A percentile compares a stretch with the other conserved stretches of the same genome.
phyloP scores from a whole-genome alignment of 1,140 invertebrate genomes.

The Eumeta japonica region DNA sequence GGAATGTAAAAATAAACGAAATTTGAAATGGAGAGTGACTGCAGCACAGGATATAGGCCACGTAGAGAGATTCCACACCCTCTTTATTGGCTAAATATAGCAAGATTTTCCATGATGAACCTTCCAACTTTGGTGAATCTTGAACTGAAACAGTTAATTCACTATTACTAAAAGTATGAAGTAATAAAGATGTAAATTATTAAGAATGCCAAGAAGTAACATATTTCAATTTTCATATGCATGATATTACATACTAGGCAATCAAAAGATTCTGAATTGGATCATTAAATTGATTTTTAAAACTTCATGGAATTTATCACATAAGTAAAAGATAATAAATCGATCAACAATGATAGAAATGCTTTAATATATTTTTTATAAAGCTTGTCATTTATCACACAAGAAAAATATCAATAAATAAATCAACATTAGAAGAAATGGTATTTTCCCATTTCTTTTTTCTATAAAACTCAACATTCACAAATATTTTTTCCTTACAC shows the following conservation, averaged over 20 bases:
- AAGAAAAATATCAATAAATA: too few species aligned
- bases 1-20: slow-evolving; percentile 94
- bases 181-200: too few species aligned
- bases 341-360: too few species aligned
- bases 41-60: slow-evolving; percentile 78
- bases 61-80: slow-evolving; percentile 74
- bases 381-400: too few species aligned
- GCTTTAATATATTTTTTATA: too few species aligned
- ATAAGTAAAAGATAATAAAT: background rate
- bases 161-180: background rate
- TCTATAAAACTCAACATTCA: too few species aligned
- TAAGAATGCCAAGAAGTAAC: too few species aligned
- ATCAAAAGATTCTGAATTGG: background rate
- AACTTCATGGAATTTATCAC: background rate
- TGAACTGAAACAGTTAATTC: slow-evolving; percentile 31
- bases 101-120: slow-evolving; percentile 34
- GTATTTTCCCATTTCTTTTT: too few species aligned
- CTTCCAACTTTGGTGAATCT: slow-evolving; percentile 38
- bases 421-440: too few species aligned
- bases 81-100: slow-evolving; percentile 42
- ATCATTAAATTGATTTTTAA: background rate
- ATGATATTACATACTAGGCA: too few species aligned
- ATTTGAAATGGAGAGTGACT: slow-evolving; percentile 82
- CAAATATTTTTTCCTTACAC: too few species aligned
- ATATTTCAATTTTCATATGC: too few species aligned